These are phyloP conservation scores for Oreochromis mossambicus DNA, from an alignment of 2,797 vertebrate species.

Conservation along the genomic window DNA sequence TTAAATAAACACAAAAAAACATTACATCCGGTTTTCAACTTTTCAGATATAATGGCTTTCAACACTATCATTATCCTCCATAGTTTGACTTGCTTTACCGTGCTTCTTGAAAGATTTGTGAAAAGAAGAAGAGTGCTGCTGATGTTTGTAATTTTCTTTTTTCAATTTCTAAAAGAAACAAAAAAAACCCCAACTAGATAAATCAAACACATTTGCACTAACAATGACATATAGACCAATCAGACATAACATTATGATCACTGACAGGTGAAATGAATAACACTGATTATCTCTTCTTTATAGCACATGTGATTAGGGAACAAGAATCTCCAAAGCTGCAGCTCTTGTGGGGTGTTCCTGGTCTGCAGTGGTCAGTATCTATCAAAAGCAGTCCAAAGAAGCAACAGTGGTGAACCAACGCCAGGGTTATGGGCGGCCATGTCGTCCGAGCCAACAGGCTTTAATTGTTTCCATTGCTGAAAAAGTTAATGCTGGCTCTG, in stretches of 20 bases:
- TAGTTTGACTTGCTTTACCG: neutral
- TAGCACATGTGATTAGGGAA: neutral
- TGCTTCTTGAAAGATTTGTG: neutral
- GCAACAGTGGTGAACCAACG: neutral
- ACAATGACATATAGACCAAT: neutral
- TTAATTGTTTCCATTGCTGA: neutral
- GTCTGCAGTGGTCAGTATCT: neutral
- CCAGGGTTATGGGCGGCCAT: neutral
- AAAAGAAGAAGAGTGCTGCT: neutral
- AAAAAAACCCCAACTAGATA: neutral
- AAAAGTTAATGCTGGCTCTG: neutral
- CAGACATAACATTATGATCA: neutral
- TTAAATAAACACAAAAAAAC: neutral
- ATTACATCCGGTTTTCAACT: neutral
- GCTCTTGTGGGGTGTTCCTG: neutral
- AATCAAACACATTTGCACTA: neutral
- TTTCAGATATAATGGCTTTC: neutral
- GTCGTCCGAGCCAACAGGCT: neutral
- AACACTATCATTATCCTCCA: neutral
- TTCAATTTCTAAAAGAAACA: neutral
- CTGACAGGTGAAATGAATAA: neutral
- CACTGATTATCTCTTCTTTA: neutral
- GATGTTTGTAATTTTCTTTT: neutral
- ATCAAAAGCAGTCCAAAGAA: neutral
- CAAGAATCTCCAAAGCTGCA: neutral